Evolutionary conservation across 2,888 invertebrate genomes (phyloP), one percentile per base, ranked within the genome.

Genomic region (Meandrusa payeni): DNA sequence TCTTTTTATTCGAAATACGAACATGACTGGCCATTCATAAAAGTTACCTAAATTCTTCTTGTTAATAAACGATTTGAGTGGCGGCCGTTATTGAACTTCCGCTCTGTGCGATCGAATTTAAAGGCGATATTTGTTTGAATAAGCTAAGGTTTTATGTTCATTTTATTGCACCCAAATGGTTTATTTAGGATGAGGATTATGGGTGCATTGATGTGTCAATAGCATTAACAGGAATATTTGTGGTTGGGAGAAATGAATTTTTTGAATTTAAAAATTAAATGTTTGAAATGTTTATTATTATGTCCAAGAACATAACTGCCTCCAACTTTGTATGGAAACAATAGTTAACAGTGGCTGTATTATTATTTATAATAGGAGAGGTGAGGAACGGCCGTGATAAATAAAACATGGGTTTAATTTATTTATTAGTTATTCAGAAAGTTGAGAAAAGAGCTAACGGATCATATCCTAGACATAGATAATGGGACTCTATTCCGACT

Each of bases 11-110:
- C 56, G 49, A 65, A 67, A 67, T 59, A 54, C 57, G 61, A 68
- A 64, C 64, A 59, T 66, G 69, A 64, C 75, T 67, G 70, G 70
- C 69, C 76, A 79, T 80, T 81, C 78, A 79, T 69, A 72, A 73
- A 70, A 57, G 47, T 56, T 52, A 51, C 52, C 42, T 47, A 39
- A 28, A 42, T 24, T 33, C 34, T 5, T 38, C 24, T 5, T 36
- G 29, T 43, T 46, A 47, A 10, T 46, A 41, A 45, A 37, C 29
- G 15, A 34, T 33, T 27, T 28, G 38, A 34, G 7, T 12, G 11
- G 6, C 10, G n/a, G 15, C 10, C n/a, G 11, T 17, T 28, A 41
- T 39, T 19, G 22, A 50, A 19, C 22, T 29, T 41, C 17, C 15
- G 28, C 41, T 41, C 22, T 40, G 20, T 31, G n/a, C 1, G 0